Conservation (phyloP, 2,888 invertebrate species). For the Sinelater perroti region DNA sequence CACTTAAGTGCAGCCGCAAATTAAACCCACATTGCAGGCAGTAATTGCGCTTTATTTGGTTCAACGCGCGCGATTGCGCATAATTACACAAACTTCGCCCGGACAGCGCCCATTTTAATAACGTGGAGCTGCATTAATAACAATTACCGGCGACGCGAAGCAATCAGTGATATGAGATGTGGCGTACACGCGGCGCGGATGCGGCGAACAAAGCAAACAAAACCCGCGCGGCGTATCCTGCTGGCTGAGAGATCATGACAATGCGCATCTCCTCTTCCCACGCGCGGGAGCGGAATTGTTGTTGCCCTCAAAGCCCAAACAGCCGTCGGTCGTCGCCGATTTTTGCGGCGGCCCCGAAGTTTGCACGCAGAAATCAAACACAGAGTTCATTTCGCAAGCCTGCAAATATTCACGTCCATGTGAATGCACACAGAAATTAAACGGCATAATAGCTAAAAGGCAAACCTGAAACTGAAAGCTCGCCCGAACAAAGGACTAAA, state of each 20-base stretch:
- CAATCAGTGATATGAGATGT: slow-evolving; percentile 14
- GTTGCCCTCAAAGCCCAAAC: not conserved
- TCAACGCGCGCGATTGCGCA: not conserved
- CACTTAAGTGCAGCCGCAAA: not conserved
- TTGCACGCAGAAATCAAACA: not conserved
- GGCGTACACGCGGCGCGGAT: not conserved
- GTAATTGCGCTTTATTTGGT: slow-evolving; percentile 3
- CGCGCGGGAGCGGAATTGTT: not conserved
- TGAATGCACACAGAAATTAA: slow-evolving; percentile 27
- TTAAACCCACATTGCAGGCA: slow-evolving; percentile 4
- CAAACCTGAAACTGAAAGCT: slow-evolving; percentile 31
- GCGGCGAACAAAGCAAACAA: slow-evolving; percentile 3
- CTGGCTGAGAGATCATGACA: not conserved
- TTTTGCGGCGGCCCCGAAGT: not conserved
- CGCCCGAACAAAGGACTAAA: slow-evolving; percentile 23
- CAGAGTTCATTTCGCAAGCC: slow-evolving; percentile 11
- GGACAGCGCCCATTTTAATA: slow-evolving; percentile 4
- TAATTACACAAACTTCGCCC: slow-evolving; percentile 1
- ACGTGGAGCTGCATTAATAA: slow-evolving; percentile 5
- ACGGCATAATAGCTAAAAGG: slow-evolving; percentile 31
- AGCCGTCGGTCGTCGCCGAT: not conserved
- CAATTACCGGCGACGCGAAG: not conserved
- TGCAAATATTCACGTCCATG: slow-evolving; percentile 18
- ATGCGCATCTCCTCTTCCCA: not conserved
- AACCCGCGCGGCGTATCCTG: not conserved